Conservation (phyloP, 2,888 invertebrate species). For the Coecobrya sp. region DNA sequence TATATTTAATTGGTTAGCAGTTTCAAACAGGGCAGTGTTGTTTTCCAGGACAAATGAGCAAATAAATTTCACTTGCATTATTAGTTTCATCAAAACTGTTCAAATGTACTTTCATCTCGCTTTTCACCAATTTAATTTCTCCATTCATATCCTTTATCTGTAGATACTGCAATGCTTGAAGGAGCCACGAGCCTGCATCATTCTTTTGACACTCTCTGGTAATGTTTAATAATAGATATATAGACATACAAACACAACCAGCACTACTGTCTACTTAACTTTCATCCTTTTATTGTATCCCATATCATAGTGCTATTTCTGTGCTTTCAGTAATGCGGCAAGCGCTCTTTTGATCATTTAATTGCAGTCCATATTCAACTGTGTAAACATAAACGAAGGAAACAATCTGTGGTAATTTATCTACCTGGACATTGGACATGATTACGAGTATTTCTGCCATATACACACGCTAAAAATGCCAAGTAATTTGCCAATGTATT, state of each 20-base stretch:
- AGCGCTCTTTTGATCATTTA: slow-evolving; percentile 59
- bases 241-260: not conserved
- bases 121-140: not conserved
- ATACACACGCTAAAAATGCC: too few relatives aligned
- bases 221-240: too few relatives aligned
- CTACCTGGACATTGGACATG: not conserved
- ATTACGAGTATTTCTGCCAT: too few relatives aligned
- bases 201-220: not conserved
- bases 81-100: slow-evolving; percentile 59
- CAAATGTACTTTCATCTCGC: slow-evolving; percentile 13
- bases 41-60: slow-evolving; percentile 4
- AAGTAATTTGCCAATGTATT: not conserved
- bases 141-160: not conserved
- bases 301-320: not conserved
- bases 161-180: slow-evolving; percentile 3
- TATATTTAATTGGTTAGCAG: slow-evolving; percentile 30
- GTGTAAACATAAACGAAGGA: not conserved
- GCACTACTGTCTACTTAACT: not conserved
- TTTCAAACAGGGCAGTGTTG: slow-evolving; percentile 1
- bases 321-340: not conserved
- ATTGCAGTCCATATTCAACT: slow-evolving; percentile 49
- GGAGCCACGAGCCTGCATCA: not conserved
- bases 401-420: slow-evolving; percentile 23
- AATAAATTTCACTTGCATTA: slow-evolving; percentile 17
- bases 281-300: not conserved